These are phyloP conservation scores for Brachionus calyciflorus DNA, from an alignment of 1,140 invertebrate genomes.

Conservation along the genomic window DNA sequence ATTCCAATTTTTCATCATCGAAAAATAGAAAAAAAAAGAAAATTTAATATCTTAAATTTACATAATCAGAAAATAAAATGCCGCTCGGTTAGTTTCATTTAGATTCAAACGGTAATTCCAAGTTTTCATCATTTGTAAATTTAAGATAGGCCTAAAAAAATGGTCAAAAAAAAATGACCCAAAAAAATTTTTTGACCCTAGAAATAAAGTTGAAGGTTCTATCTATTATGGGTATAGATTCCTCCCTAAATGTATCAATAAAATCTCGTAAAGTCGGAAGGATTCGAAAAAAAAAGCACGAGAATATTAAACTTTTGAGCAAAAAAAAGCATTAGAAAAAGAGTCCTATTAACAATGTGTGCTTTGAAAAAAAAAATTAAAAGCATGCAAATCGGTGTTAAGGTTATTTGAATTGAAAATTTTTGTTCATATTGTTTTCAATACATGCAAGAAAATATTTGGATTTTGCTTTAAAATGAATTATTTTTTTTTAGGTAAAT, in stretches of 20 bases:
- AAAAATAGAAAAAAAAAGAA: no score
- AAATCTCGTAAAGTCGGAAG: no score
- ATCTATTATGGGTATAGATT: no score
- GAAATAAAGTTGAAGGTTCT: no score
- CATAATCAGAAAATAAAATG: slow-evolving; percentile 40
- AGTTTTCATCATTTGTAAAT: slow-evolving; percentile 45
- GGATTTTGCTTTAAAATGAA: background rate
- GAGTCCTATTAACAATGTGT: slow-evolving; percentile 15
- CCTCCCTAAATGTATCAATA: no score
- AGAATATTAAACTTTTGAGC: background rate
- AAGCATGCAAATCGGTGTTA: slow-evolving; percentile 43
- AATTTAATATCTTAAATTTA: no score
- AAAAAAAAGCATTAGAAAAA: background rate
- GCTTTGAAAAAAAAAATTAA: background rate
- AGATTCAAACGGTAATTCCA: slow-evolving; percentile 46
- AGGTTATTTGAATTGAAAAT: slow-evolving; percentile 28
- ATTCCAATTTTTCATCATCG: slow-evolving; percentile 35
- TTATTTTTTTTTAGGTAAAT: background rate
- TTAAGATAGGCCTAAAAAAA: no score
- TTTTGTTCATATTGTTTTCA: background rate
- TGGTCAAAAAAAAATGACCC: no score
- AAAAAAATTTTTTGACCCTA: no score
- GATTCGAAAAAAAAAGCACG: background rate
- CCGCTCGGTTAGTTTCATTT: slow-evolving; percentile 13
- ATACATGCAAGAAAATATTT: background rate